Percentiles rank a stretch among this genome's conserved stretches.
These are phyloP conservation scores for Cryptus viduatorius DNA, from an alignment of 2,888 invertebrate species.

Conservation along the genomic window DNA sequence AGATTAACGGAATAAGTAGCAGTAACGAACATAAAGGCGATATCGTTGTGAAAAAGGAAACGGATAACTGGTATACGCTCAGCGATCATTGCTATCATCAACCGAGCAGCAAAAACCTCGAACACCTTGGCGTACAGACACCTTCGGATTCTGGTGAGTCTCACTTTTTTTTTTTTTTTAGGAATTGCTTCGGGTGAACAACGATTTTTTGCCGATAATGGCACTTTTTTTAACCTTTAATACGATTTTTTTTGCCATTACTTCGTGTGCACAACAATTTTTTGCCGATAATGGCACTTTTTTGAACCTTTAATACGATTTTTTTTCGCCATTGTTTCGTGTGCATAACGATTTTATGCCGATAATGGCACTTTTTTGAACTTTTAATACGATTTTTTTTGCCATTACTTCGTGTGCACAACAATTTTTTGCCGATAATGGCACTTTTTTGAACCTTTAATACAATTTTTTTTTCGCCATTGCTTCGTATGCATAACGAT, in stretches of 20 bases:
- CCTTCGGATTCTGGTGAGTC: slow-evolving; percentile 96
- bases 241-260: too few relatives aligned
- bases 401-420: too few relatives aligned
- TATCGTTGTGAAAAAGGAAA: slow-evolving; percentile 70
- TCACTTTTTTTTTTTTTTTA: slow-evolving; percentile 26
- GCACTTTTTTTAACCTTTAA: too few relatives aligned
- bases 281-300: not conserved
- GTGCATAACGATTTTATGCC: slow-evolving; percentile 18
- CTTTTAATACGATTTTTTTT: too few relatives aligned
- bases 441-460: too few relatives aligned
- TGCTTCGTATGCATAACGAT: too few relatives aligned
- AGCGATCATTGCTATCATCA: slow-evolving; percentile 90
- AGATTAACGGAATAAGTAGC: slow-evolving; percentile 28
- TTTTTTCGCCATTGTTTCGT: too few relatives aligned
- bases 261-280: not conserved
- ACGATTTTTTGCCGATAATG: too few relatives aligned
- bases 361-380: not conserved
- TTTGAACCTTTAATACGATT: too few relatives aligned
- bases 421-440: slow-evolving; percentile 10
- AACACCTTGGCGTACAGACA: slow-evolving; percentile 92
- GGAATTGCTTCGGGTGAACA: too few relatives aligned
- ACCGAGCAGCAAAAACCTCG: slow-evolving; percentile 86
- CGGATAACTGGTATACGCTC: slow-evolving; percentile 77
- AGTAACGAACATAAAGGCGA: slow-evolving; percentile 61
- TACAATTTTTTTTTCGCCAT: not conserved